Conservation (phyloP, 2,113 vertebrate species). For the Regulus satrapa region DNA sequence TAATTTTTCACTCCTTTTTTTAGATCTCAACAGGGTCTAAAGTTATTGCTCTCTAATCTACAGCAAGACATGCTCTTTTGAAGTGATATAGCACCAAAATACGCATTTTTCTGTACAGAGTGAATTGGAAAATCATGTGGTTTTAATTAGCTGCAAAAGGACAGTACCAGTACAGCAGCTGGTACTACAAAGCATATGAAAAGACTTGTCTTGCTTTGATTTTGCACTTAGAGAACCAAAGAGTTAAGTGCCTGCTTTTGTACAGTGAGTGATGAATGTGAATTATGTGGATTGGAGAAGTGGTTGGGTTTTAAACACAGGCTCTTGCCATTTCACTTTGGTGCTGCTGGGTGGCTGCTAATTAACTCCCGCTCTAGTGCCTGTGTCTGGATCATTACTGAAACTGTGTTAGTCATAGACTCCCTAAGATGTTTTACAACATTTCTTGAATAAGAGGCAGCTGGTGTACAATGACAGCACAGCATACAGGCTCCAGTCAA, state of each 20-base stretch:
- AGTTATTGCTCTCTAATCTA: neutral
- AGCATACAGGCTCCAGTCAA: neutral
- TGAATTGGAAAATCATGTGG: constrained; percentile 18
- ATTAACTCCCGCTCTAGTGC: constrained; percentile 36
- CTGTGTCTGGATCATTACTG: constrained; percentile 29
- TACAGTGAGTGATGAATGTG: neutral
- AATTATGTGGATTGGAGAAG: neutral
- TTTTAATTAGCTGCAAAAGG: constrained; percentile 28
- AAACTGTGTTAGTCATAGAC: constrained; percentile 25
- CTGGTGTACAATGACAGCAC: neutral
- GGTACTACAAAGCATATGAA: neutral
- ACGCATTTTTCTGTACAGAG: neutral
- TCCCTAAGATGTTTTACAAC: constrained; percentile 41
- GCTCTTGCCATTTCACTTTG: neutral
- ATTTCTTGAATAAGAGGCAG: constrained; percentile 11
- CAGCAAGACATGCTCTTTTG: neutral
- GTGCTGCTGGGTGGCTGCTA: neutral
- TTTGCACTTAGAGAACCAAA: neutral
- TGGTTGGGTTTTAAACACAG: constrained; percentile 1
- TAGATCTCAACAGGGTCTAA: neutral
- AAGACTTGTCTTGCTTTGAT: neutral
- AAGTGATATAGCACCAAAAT: neutral
- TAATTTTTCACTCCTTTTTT: neutral
- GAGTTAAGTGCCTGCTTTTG: neutral
- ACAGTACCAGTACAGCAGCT: neutral